A percentile compares a stretch with the other conserved stretches of the same genome.
phyloP scores from a whole-genome alignment of 2,888 invertebrate genomes.

The Ennomos quercinarius region DNA sequence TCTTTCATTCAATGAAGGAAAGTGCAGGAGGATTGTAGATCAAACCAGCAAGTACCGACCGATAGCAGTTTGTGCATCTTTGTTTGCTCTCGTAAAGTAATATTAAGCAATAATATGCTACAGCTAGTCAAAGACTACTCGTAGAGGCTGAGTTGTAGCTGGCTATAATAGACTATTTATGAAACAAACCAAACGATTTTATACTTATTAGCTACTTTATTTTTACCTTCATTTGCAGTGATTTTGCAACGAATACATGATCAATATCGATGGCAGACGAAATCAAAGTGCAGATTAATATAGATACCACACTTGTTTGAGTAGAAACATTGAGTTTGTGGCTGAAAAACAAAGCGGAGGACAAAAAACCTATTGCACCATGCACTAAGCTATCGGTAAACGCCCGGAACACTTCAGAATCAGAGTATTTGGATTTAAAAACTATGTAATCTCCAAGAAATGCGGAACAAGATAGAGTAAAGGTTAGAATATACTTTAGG shows the following conservation, averaged over 20 bases:
- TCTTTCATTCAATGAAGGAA: too few relatives aligned
- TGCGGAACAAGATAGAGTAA: constrained; percentile 54
- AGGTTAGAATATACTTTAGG: constrained; percentile 52
- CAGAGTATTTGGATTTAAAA: constrained; percentile 66
- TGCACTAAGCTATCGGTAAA: constrained; percentile 65
- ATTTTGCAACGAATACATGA: constrained; percentile 71
- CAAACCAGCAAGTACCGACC: too few relatives aligned
- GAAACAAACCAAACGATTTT: too few relatives aligned
- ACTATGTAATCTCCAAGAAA: constrained; percentile 69
- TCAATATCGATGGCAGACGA: constrained; percentile 73
- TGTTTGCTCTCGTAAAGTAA: too few relatives aligned
- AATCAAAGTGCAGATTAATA: constrained; percentile 63
- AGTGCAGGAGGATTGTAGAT: too few relatives aligned
- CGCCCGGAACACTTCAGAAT: constrained; percentile 61
- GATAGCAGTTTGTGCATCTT: too few relatives aligned
- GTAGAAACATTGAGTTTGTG: constrained; percentile 51
- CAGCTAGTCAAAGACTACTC: too few relatives aligned
- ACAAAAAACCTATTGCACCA: constrained; percentile 63
- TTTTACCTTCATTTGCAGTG: constrained; percentile 67
- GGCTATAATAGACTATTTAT: too few relatives aligned
- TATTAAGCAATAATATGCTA: too few relatives aligned
- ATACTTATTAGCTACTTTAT: too few relatives aligned
- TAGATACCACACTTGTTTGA: constrained; percentile 51
- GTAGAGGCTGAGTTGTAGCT: too few relatives aligned
- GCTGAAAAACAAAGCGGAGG: constrained; percentile 65